phyloP scores from a whole-genome alignment of 2,797 vertebrate species.

The Periophthalmus magnuspinnatus region DNA sequence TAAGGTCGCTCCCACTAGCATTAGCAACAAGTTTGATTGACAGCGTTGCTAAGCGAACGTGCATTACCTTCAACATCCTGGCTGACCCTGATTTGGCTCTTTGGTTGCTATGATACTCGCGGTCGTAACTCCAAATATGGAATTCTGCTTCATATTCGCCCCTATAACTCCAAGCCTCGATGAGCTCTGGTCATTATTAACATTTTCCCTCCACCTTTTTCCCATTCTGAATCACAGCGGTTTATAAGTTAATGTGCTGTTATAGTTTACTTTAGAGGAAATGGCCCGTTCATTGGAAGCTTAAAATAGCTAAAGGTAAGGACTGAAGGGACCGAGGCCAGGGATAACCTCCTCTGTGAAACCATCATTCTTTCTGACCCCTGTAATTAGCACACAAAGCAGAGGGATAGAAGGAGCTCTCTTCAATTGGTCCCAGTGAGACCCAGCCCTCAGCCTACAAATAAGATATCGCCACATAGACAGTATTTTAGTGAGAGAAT shows the following conservation, averaged over 20 bases:
- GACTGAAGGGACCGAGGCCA: slow-evolving; percentile 28
- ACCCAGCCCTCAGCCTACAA: slow-evolving; percentile 65
- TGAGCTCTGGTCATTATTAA: too few relatives aligned
- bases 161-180: too few relatives aligned
- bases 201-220: too few relatives aligned
- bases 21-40: too few relatives aligned
- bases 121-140: too few relatives aligned
- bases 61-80: too few relatives aligned
- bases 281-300: slow-evolving; percentile 17
- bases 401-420: slow-evolving; percentile 55
- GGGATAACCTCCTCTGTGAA: slow-evolving; percentile 68
- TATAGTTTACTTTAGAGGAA: slow-evolving; percentile 26
- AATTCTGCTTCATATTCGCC: too few relatives aligned
- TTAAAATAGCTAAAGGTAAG: slow-evolving; percentile 22
- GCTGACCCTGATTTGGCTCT: too few relatives aligned
- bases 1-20: too few relatives aligned
- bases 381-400: slow-evolving; percentile 78
- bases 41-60: too few relatives aligned
- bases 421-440: slow-evolving; percentile 80
- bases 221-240: too few relatives aligned
- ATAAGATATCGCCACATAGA: slow-evolving; percentile 77
- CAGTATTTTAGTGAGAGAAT: slow-evolving; percentile 75
- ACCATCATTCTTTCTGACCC: slow-evolving; percentile 76
- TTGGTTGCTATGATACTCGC: too few relatives aligned
- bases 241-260: slow-evolving; percentile 29